These are phyloP conservation scores for Leucophenga varia DNA, from an alignment of 1,140 invertebrate species.

Conservation along the genomic window DNA sequence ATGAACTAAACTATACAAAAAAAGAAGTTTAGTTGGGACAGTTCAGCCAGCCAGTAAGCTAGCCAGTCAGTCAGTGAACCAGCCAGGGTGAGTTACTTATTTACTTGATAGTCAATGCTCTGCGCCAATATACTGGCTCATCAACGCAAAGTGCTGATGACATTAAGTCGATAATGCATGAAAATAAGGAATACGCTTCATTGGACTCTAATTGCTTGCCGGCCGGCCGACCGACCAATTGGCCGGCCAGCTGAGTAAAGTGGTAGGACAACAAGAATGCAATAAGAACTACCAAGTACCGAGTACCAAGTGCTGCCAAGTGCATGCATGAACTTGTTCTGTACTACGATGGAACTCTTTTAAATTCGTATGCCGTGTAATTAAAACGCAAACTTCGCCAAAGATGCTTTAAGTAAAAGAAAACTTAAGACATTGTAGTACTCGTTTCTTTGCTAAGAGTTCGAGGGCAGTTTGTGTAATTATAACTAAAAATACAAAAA, in stretches of 20 bases:
- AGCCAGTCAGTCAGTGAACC: too few species aligned
- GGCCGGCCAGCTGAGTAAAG: too few species aligned
- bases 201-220: constrained; percentile 46
- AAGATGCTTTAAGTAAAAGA: constrained; percentile 42
- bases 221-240: constrained; percentile 27
- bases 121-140: constrained; percentile 14
- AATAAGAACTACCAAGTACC: background rate
- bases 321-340: constrained; percentile 5
- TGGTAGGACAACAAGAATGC: background rate
- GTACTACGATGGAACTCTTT: constrained; percentile 12
- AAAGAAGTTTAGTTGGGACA: too few species aligned
- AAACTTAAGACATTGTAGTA: too few species aligned
- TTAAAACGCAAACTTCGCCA: constrained; percentile 47
- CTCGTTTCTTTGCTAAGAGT: too few species aligned
- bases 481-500: too few species aligned
- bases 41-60: too few species aligned
- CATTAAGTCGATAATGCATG: constrained; percentile 52
- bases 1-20: background rate
- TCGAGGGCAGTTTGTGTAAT: too few species aligned
- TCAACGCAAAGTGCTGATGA: constrained; percentile 26
- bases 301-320: constrained; percentile 19
- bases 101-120: too few species aligned
- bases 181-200: constrained; percentile 52
- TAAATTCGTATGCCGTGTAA: constrained; percentile 33
- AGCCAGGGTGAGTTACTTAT: too few species aligned